These are phyloP conservation scores for Anarrhichthys ocellatus DNA, from an alignment of 2,113 vertebrate genomes.

Conservation along the genomic window DNA sequence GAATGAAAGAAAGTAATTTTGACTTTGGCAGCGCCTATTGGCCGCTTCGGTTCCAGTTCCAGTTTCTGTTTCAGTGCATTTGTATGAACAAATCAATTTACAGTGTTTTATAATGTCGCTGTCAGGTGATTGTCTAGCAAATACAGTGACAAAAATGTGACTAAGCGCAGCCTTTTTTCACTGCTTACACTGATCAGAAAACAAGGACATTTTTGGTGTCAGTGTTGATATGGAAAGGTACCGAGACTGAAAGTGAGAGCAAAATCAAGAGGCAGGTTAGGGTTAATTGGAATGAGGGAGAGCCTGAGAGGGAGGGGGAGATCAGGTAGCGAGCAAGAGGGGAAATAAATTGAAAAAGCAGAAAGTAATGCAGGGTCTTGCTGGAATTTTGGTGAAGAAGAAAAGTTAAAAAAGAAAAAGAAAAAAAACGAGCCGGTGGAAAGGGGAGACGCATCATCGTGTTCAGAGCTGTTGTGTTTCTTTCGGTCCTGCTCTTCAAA, in stretches of 20 bases:
- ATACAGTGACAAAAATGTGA: neutral
- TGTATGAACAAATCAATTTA: neutral
- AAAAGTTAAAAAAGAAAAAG: conserved; percentile 18
- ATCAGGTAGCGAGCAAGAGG: conserved; percentile 30
- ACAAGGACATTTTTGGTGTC: neutral
- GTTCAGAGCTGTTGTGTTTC: conserved; percentile 80
- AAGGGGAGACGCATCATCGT: conserved; percentile 68
- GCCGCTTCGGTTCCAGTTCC: neutral
- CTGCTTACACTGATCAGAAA: neutral
- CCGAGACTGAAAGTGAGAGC: conserved; percentile 9
- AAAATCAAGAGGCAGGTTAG: conserved; percentile 34
- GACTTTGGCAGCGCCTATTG: neutral
- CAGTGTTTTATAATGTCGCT: neutral
- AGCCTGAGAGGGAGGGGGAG: conserved; percentile 29
- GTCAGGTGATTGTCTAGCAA: neutral
- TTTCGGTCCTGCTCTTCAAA: conserved; percentile 76
- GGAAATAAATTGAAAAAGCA: conserved; percentile 78
- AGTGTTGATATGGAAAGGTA: neutral
- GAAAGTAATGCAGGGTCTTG: conserved; percentile 69
- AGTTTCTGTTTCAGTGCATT: neutral
- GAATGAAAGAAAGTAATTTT: neutral
- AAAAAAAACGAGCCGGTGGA: conserved; percentile 51
- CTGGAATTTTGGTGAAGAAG: conserved; percentile 64
- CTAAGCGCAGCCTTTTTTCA: neutral
- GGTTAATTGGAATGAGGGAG: conserved; percentile 43